phyloP scores from a whole-genome alignment of 2,797 vertebrate species.

The Calcarius lapponicus region DNA sequence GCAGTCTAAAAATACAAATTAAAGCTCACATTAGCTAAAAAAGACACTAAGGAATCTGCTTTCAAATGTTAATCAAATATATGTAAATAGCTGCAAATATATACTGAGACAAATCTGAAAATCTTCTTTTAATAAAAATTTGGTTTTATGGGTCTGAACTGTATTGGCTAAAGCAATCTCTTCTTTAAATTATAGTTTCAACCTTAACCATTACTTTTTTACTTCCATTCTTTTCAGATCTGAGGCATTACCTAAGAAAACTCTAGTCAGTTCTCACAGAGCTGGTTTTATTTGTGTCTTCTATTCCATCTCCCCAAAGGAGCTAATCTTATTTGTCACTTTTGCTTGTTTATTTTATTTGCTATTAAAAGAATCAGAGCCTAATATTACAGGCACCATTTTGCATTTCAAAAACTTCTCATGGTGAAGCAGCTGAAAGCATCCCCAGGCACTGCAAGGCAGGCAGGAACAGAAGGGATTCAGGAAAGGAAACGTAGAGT shows the following conservation, averaged over 20 bases:
- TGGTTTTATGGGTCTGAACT: neutral
- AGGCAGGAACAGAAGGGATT: neutral
- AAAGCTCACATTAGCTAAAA: slow-evolving; percentile 65
- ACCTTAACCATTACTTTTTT: neutral
- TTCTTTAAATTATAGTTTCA: neutral
- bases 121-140: slow-evolving; percentile 8
- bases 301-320: neutral
- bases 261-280: neutral
- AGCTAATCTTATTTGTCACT: neutral
- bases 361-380: neutral
- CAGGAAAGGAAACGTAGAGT: neutral
- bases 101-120: slow-evolving; percentile 45
- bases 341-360: neutral
- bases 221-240: neutral
- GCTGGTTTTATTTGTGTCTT: neutral
- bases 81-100: slow-evolving; percentile 68
- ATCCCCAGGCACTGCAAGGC: neutral
- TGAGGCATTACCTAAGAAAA: neutral
- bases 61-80: slow-evolving; percentile 69
- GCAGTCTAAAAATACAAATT: slow-evolving; percentile 67
- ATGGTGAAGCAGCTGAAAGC: neutral
- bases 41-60: slow-evolving; percentile 67
- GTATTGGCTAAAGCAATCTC: neutral
- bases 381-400: neutral
- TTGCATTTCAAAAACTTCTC: slow-evolving; percentile 3